A percentile compares a stretch with the other conserved stretches of the same genome.
Evolutionary conservation across 1,140 invertebrate genomes (phyloP).

Genomic region (Drosophila willistoni): DNA sequence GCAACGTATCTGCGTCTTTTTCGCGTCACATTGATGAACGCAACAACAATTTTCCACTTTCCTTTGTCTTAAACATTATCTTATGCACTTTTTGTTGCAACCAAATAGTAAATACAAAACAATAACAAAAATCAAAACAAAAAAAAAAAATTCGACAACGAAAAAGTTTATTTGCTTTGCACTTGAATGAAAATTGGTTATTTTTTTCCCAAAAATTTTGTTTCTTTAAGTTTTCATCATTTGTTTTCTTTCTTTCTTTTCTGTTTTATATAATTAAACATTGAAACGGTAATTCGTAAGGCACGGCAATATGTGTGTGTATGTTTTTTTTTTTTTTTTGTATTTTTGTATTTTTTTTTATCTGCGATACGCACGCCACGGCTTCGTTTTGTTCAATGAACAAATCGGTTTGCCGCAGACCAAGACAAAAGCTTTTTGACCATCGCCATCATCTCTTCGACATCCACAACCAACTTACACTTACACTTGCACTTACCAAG

Average conservation of each 20-base stretch:
- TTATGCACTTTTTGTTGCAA: conserved; percentile 35
- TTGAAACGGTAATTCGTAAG: conserved; percentile 15
- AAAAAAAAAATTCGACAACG: conserved; percentile 25
- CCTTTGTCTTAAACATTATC: conserved; percentile 74
- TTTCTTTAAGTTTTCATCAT: conserved; percentile 6
- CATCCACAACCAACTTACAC: conserved; percentile 13
- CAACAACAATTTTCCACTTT: conserved; percentile 66
- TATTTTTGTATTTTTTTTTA: conserved; percentile 11
- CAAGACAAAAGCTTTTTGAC: conserved; percentile 14
- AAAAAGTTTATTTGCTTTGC: conserved; percentile 27
- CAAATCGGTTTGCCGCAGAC: conserved; percentile 38
- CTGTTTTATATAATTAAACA: conserved; percentile 38
- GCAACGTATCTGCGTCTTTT: conserved; percentile 26
- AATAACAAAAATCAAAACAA: conserved; percentile 23
- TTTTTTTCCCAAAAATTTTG: not conserved
- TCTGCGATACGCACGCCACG: conserved; percentile 74
- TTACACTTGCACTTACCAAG: conserved; percentile 6
- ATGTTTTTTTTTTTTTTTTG: too few relatives aligned
- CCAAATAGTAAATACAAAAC: conserved; percentile 9
- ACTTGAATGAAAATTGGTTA: conserved; percentile 6
- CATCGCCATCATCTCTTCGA: not conserved
- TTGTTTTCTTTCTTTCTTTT: conserved; percentile 22
- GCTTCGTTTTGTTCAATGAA: conserved; percentile 75
- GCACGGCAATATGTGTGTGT: conserved; percentile 15
- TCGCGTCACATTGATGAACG: conserved; percentile 58